Percentiles rank a stretch among this genome's conserved stretches.
These are phyloP conservation scores for Nebria brevicollis DNA, from an alignment of 2,888 invertebrate species.

Conservation along the genomic window DNA sequence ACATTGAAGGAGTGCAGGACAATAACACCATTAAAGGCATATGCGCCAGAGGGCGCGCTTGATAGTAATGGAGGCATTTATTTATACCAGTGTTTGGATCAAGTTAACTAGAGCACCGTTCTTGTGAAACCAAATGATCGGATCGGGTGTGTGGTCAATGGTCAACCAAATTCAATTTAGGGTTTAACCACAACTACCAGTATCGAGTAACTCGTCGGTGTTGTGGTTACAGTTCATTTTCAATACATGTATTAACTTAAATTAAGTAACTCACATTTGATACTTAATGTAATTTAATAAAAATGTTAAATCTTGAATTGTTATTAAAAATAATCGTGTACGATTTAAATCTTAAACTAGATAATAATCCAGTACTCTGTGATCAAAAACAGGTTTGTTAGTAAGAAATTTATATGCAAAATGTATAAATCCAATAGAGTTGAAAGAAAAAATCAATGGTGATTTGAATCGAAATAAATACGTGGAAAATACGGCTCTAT, in stretches of 20 bases:
- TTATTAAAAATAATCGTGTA: neutral
- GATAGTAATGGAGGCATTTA: neutral
- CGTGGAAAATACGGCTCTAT: neutral
- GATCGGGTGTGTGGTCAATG: neutral
- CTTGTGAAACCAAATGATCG: neutral
- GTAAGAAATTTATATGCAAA: neutral
- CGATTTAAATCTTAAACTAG: neutral
- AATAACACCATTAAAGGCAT: neutral
- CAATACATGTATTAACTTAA: neutral
- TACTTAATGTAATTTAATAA: too few relatives aligned
- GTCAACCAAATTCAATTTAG: constrained; percentile 1
- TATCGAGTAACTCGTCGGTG: neutral
- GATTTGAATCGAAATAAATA: neutral
- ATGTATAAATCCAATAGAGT: neutral
- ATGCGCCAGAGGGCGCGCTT: neutral
- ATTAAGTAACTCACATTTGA: too few relatives aligned
- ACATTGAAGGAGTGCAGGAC: neutral
- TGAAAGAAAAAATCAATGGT: constrained; percentile 1
- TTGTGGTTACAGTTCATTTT: neutral
- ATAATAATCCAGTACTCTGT: neutral
- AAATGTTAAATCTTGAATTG: too few relatives aligned
- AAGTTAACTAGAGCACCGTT: neutral
- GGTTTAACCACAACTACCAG: neutral
- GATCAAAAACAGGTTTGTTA: neutral
- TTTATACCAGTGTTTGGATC: neutral